These are phyloP conservation scores for Mystacides longicornis DNA, from an alignment of 2,888 invertebrate species.

Conservation along the genomic window DNA sequence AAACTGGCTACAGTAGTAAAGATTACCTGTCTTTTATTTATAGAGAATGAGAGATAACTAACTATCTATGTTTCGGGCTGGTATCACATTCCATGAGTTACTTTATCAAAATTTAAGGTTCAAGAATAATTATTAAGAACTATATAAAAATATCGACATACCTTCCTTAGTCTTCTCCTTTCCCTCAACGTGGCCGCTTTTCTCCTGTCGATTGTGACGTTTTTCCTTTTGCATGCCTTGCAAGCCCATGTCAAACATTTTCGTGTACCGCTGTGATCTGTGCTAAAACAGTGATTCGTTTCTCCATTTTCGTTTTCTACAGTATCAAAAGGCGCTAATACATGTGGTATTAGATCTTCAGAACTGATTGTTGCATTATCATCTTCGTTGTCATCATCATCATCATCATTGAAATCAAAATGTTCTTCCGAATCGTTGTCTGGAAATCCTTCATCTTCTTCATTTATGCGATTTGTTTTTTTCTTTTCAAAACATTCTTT, in stretches of 20 bases:
- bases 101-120: too few species aligned
- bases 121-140: too few species aligned
- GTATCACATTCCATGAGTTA: too few species aligned
- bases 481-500: neutral
- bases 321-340: slow-evolving; percentile 44
- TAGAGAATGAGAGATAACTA: too few species aligned
- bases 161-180: slow-evolving; percentile 85
- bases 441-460: slow-evolving; percentile 22
- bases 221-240: slow-evolving; percentile 95
- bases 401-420: slow-evolving; percentile 22
- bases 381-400: slow-evolving; percentile 15
- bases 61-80: too few species aligned
- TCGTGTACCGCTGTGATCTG: slow-evolving; percentile 42
- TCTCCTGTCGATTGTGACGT: slow-evolving; percentile 88
- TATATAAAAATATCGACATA: slow-evolving; percentile 32
- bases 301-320: slow-evolving; percentile 31
- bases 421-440: slow-evolving; percentile 19
- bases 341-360: slow-evolving; percentile 42
- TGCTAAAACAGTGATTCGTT: slow-evolving; percentile 12
- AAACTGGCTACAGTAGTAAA: too few species aligned
- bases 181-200: slow-evolving; percentile 97
- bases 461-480: slow-evolving; percentile 20
- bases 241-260: slow-evolving; percentile 94
- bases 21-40: too few species aligned
- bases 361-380: slow-evolving; percentile 16